phyloP scores from a whole-genome alignment of 2,888 invertebrate species.

The Napeogenes inachia region DNA sequence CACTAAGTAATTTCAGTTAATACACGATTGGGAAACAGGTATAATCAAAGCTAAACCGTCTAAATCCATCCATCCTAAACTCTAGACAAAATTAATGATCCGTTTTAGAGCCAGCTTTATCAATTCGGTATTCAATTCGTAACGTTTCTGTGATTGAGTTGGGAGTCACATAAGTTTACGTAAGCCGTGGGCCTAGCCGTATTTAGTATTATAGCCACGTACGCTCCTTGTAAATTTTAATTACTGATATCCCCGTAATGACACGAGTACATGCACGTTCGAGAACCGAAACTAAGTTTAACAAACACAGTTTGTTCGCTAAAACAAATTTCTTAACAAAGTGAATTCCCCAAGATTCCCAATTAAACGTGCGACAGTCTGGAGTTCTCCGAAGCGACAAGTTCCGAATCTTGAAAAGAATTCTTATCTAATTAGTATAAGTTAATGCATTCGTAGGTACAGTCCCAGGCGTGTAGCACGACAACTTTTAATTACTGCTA shows the following conservation, averaged over 20 bases:
- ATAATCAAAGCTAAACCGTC: conserved; percentile 20
- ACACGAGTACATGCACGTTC: conserved; percentile 26
- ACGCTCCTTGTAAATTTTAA: conserved; percentile 40
- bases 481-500: conserved; percentile 68
- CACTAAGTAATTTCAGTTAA: conserved; percentile 11
- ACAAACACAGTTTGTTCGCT: conserved; percentile 51
- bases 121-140: conserved; percentile 33
- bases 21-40: conserved; percentile 5
- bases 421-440: conserved; percentile 73
- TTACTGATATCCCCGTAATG: conserved; percentile 30
- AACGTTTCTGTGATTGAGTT: conserved; percentile 31
- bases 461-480: conserved; percentile 36
- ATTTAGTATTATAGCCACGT: conserved; percentile 46
- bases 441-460: conserved; percentile 68
- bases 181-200: conserved; percentile 26
- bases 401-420: conserved; percentile 73
- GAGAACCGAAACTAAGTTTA: conserved; percentile 42
- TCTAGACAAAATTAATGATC: conserved; percentile 33
- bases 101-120: conserved; percentile 30
- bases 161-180: conserved; percentile 29
- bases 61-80: conserved; percentile 27
- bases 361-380: conserved; percentile 72
- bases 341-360: conserved; percentile 71
- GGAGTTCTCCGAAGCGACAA: conserved; percentile 55
- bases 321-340: conserved; percentile 61